Conservation (phyloP, 2,113 vertebrate genomes). For the Dipodomys spectabilis region DNA sequence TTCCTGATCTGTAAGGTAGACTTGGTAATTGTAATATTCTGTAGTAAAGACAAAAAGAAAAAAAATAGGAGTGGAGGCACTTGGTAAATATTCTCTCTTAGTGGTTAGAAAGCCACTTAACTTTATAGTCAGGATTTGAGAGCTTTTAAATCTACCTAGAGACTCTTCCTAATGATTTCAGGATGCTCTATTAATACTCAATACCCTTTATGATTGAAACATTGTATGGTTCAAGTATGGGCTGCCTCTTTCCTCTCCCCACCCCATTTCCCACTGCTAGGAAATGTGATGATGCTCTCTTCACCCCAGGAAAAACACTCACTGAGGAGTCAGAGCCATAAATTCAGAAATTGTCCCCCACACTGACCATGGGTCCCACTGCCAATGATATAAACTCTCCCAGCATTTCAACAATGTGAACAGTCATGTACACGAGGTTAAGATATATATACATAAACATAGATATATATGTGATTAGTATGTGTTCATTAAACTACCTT, state of each 20-base stretch:
- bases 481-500: not conserved
- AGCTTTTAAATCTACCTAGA: not conserved
- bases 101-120: not conserved
- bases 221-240: not conserved
- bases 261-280: not conserved
- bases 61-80: not conserved
- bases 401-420: not conserved
- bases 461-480: no score
- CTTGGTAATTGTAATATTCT: not conserved
- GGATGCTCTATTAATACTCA: not conserved
- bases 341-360: not conserved
- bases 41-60: not conserved
- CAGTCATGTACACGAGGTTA: not conserved
- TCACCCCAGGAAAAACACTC: fast-evolving
- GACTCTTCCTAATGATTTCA: not conserved
- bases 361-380: not conserved
- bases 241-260: no score
- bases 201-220: not conserved
- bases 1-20: not conserved
- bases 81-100: not conserved
- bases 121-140: not conserved
- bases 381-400: not conserved
- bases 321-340: not conserved
- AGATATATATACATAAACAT: no score
- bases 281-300: not conserved